Base-by-base conservation (phyloP, 2,888 invertebrate species). In the Lasioglossum lativentre region DNA sequence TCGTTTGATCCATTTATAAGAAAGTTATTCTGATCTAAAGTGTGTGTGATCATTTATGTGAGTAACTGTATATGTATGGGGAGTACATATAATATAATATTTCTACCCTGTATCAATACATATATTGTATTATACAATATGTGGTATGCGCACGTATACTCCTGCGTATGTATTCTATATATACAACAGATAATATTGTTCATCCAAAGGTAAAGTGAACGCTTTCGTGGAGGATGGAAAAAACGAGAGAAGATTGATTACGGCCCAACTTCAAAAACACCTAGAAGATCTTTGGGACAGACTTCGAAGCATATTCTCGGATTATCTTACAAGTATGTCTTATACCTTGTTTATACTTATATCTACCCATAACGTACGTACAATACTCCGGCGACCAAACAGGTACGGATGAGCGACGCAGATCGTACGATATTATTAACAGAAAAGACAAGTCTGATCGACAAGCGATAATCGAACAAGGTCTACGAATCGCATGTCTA, bases 211-310 rank as follows among this genome's bases (percentile, higher is more conserved):
- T 71, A 92, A 90, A 47, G 78, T 92, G 40, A 92, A 94, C 2
- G 94, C 94, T 73, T 91, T 95, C 4, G 89, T 92, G 70, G 88
- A 87, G 12, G 94, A 95, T 38, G 93, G 93, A 77, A 89, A 92
- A 19, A 91, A 93, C 73, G 76, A 83, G n/a, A 87, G 88, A 52
- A 88, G 90, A 74, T 72, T 89, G 34, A 75, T 77, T 34, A 78
- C 74, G 4, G 63, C 87, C 2, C 83, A 84, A 6, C 75, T 91
- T 34, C 91, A 91, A 72, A 91, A 85, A 34, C 81, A 79, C 14
- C 68, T 92, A 1, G 80, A 80, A 40, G 73, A 79, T n/a, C 72
- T 86, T 16, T 91, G 92, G 89, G 70, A 79, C 23, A 79, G 89
- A 30, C 80, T 92, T 27, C 87, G 82, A 66, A 75, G 42, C 16